Evolutionary conservation across 2,113 vertebrate genomes (phyloP), one percentile per base, ranked within the genome.

Genomic region (Formicarius rufipectus): DNA sequence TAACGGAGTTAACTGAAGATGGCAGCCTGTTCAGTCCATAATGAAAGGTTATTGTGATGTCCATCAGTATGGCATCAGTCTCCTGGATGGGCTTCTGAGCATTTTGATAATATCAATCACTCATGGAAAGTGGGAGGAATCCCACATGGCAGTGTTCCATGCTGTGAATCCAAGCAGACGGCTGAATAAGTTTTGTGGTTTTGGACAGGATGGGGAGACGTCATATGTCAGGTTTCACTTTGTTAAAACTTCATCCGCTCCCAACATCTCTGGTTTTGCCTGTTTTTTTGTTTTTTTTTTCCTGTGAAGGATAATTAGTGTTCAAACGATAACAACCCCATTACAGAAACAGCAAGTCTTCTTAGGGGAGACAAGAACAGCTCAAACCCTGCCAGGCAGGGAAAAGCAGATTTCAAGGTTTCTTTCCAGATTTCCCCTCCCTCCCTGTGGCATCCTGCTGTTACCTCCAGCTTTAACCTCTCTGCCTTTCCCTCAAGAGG

Each of bases 381-480:
- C 53, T 91, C 66, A 52, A 82, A 60, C 27, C 44, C 73, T 93
- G 60, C 59, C 64, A 45, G 1, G 13, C 60, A 87, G 60, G 40
- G 42, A 75, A 92, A 40, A 89, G 9, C 22, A 90, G 62, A 80
- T 49, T 55, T 92, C 76, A 95, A 47, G 47, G 44, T 74, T 90
- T 92, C 75, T 95, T 67, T 77, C 68, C 50, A 84, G 39, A 50
- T 39, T 62, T 86, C n/a, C 23, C 84, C 30, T 86, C 80, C 89
- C 39, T 81, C 31, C 44, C 68, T 28, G 67, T 73, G 79, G 83
- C 71, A 72, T 76, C 94, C 95, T 52, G 78, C 87, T 94, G 86
- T 52, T 86, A 35, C 77, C 80, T 95, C 75, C 74, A 92, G 73
- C 86, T 87, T 85, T 89, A 84, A 85, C 84, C 78, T 96, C 77